Percentiles rank a stretch among this genome's conserved stretches.
Conservation (phyloP, 64 coral and sea anemone genomes). For the Stylophora pistillata region DNA sequence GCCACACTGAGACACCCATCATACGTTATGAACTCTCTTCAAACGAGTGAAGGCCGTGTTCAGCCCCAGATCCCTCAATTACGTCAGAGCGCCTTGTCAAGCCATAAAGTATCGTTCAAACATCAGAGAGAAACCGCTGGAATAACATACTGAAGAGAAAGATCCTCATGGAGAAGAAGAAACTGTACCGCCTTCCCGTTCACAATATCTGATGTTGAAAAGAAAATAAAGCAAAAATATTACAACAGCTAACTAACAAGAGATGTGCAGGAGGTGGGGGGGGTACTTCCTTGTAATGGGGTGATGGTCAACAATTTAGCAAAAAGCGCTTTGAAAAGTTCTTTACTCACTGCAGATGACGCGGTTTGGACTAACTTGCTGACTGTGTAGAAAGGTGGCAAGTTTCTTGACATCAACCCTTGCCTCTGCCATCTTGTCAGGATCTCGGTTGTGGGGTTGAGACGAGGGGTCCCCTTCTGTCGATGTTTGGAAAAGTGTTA, state of each 20-base stretch:
- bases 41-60: neutral
- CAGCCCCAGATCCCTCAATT: neutral
- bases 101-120: neutral
- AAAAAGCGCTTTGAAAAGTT: neutral
- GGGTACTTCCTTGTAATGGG: too few relatives aligned
- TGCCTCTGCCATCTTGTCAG: constrained; percentile 85
- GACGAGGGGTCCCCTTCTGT: constrained; percentile 47
- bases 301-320: neutral
- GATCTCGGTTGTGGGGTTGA: constrained; percentile 58
- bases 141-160: constrained; percentile 95
- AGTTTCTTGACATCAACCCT: constrained; percentile 94
- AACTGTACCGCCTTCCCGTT: constrained; percentile 92
- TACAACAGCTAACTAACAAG: neutral
- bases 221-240: neutral
- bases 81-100: neutral
- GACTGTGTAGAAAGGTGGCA: constrained; percentile 85
- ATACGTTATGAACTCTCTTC: too few relatives aligned
- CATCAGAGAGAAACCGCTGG: constrained; percentile 70
- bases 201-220: constrained; percentile 80
- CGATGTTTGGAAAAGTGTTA: neutral
- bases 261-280: neutral
- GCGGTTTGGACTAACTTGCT: constrained; percentile 82
- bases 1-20: too few relatives aligned
- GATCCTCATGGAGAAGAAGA: constrained; percentile 86
- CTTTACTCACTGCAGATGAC: constrained; percentile 97